These are phyloP conservation scores for Melinaea menophilus DNA, from an alignment of 2,888 invertebrate species.

Conservation along the genomic window DNA sequence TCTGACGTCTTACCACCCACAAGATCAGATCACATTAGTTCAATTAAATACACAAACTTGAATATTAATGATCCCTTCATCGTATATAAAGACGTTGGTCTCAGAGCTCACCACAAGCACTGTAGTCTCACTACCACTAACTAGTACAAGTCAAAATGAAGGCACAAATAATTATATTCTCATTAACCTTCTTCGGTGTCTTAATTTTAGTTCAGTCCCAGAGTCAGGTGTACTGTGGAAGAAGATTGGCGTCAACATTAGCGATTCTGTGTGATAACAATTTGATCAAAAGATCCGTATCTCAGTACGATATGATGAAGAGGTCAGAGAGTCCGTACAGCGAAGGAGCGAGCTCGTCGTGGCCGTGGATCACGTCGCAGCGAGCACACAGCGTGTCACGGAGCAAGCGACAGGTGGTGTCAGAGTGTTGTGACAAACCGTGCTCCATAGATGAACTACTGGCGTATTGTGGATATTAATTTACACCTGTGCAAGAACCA, in stretches of 20 bases:
- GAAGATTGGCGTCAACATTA: slow-evolving; percentile 32
- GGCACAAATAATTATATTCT: slow-evolving; percentile 5
- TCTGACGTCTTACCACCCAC: too few relatives aligned
- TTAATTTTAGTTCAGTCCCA: slow-evolving; percentile 8
- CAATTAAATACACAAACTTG: not conserved
- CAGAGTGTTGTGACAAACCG: too few relatives aligned
- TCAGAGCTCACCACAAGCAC: not conserved
- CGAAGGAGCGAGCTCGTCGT: not conserved
- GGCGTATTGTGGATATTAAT: slow-evolving; percentile 17
- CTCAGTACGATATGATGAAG: not conserved
- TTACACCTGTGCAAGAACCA: too few relatives aligned
- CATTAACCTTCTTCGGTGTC: slow-evolving; percentile 18
- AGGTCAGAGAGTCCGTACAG: slow-evolving; percentile 7
- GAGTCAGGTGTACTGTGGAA: slow-evolving; percentile 32
- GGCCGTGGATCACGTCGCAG: slow-evolving; percentile 29
- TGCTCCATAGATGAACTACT: too few relatives aligned
- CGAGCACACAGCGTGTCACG: slow-evolving; percentile 16
- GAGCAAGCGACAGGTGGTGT: slow-evolving; percentile 39
- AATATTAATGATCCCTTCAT: not conserved
- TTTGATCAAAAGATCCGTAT: slow-evolving; percentile 25
- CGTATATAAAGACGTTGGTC: not conserved
- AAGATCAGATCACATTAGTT: not conserved
- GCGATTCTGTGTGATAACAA: slow-evolving; percentile 31
- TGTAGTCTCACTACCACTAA: not conserved
- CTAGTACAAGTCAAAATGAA: slow-evolving; percentile 11